phyloP scores from a whole-genome alignment of 2,113 vertebrate species.

The Ptilonorhynchus violaceus region DNA sequence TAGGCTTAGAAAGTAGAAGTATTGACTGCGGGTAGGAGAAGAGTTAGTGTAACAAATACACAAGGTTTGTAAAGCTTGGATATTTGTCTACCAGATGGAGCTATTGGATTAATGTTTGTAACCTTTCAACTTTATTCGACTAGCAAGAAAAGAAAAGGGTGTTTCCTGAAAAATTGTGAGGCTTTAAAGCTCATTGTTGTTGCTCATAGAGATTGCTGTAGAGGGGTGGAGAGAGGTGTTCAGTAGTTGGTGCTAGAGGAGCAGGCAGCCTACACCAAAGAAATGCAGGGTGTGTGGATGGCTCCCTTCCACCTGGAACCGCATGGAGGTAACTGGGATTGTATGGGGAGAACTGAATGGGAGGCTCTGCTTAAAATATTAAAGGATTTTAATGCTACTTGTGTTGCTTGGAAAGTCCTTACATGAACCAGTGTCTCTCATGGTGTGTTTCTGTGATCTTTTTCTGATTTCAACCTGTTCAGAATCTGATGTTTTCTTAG shows the following conservation, averaged over 20 bases:
- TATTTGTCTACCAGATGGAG: neutral
- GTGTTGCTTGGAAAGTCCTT: neutral
- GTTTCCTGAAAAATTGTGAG: neutral
- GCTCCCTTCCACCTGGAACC: neutral
- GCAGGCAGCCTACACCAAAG: fast-evolving
- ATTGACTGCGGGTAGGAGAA: neutral
- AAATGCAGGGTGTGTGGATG: neutral
- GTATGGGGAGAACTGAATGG: neutral
- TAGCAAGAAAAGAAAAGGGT: neutral
- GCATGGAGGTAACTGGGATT: neutral
- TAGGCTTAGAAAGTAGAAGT: neutral
- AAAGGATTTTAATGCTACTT: neutral
- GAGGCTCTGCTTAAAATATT: neutral
- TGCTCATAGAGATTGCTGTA: neutral
- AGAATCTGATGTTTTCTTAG: neutral
- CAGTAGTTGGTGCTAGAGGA: neutral
- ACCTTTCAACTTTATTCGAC: neutral
- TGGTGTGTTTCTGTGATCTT: neutral
- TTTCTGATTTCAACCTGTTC: neutral
- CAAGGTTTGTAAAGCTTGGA: neutral
- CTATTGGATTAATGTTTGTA: neutral
- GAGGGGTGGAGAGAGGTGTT: neutral
- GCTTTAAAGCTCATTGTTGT: neutral
- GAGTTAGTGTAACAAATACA: neutral
- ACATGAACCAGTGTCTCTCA: neutral